A percentile compares a stretch with the other conserved stretches of the same genome.
Evolutionary conservation across 2,113 vertebrate genomes (phyloP).

Genomic region (Brachyistius frenatus): DNA sequence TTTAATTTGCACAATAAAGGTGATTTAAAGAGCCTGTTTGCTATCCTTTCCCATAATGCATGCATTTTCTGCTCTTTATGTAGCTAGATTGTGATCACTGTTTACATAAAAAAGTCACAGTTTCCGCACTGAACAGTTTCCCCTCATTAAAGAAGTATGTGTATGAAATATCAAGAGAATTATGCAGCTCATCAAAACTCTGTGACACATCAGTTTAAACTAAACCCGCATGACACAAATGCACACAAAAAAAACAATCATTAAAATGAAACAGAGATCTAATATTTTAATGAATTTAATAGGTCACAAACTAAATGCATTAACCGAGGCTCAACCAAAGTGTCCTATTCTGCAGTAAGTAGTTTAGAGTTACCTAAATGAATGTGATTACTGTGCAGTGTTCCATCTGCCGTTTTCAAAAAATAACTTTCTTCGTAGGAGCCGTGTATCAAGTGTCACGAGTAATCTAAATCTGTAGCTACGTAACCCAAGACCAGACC

Average conservation of each 20-base stretch:
- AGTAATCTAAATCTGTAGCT: slow-evolving; percentile 23
- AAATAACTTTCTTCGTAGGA: slow-evolving; percentile 34
- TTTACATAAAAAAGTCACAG: not conserved
- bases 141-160: not conserved
- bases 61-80: not conserved
- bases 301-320: too few relatives aligned
- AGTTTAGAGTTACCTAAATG: not conserved
- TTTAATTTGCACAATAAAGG: not conserved
- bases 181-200: too few relatives aligned
- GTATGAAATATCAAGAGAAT: too few relatives aligned
- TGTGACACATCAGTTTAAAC: too few relatives aligned
- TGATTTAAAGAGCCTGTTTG: not conserved
- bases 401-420: slow-evolving; percentile 7
- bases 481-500: slow-evolving; percentile 26
- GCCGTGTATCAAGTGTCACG: slow-evolving; percentile 24
- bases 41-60: not conserved
- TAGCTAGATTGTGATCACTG: not conserved
- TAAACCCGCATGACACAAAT: not conserved
- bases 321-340: too few relatives aligned
- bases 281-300: not conserved
- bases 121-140: not conserved
- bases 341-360: not conserved
- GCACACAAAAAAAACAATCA: not conserved
- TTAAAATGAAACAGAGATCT: not conserved
- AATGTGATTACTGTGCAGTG: not conserved